phyloP scores from a whole-genome alignment of 2,888 invertebrate species.

The Stegophylla sp. region DNA sequence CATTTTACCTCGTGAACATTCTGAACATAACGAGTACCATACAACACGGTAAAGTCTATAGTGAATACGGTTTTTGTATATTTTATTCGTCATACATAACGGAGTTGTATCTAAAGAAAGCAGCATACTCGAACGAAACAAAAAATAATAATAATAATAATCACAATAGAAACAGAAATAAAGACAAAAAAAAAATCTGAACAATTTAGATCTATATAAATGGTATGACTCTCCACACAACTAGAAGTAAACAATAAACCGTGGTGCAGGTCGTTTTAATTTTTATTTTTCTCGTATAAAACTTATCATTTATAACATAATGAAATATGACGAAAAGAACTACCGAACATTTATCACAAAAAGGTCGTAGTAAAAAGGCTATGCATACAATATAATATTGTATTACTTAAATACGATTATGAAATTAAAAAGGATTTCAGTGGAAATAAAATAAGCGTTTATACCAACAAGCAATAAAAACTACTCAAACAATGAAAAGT shows the following conservation, averaged over 20 bases:
- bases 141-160: too few species aligned
- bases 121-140: background rate
- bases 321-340: background rate
- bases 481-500: background rate
- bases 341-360: constrained; percentile 10
- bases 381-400: background rate
- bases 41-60: too few species aligned
- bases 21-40: too few species aligned
- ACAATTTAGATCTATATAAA: background rate
- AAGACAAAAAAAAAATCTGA: background rate
- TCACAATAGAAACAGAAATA: background rate
- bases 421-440: background rate
- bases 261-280: constrained; percentile 15
- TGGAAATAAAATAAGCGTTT: too few species aligned
- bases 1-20: too few species aligned
- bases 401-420: background rate
- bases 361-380: background rate
- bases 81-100: background rate
- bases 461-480: background rate
- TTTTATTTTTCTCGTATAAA: constrained; percentile 3
- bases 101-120: background rate
- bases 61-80: background rate
- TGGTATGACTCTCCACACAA: background rate
- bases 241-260: constrained; percentile 9
- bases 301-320: constrained; percentile 6